phyloP scores from a whole-genome alignment of 2,888 invertebrate species.

The Noctua pronuba region DNA sequence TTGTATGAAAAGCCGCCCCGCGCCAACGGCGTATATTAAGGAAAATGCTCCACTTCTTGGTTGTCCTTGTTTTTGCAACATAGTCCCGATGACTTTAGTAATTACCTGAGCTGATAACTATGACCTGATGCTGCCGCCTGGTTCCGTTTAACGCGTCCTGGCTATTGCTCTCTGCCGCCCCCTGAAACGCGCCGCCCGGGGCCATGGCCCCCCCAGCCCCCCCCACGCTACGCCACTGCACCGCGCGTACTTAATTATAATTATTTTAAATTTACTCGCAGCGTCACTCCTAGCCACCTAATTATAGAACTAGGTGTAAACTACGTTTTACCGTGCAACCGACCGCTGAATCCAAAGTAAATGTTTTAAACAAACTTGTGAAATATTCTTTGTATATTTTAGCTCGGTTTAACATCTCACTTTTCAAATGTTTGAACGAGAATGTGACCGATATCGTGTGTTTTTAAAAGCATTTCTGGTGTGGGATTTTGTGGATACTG shows the following conservation, averaged over 20 bases:
- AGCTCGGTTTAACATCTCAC: conserved; percentile 47
- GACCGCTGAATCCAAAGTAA: conserved; percentile 32
- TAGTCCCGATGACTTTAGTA: no score
- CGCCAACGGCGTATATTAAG: no score
- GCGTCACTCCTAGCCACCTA: conserved; percentile 68
- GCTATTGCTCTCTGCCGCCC: no score
- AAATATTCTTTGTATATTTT: conserved; percentile 51
- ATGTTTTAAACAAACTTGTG: conserved; percentile 40
- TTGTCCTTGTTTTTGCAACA: no score
- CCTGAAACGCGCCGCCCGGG: no score
- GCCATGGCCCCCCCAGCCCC: no score
- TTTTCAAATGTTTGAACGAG: conserved; percentile 40
- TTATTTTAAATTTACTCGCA: conserved; percentile 70
- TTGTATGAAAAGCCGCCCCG: no score
- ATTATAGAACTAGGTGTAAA: conserved; percentile 67
- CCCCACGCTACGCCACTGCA: no score
- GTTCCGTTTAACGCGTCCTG: no score
- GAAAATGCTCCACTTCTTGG: no score
- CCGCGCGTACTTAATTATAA: conserved; percentile 60
- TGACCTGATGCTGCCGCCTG: no score
- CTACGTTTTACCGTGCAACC: conserved; percentile 42
- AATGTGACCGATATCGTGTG: conserved; percentile 40
- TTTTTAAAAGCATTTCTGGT: conserved; percentile 25
- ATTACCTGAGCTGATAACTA: no score
- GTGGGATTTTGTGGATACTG: conserved; percentile 1